Evolutionary conservation across 2,888 invertebrate genomes (phyloP).

Genomic region (Rhagonycha fulva): DNA sequence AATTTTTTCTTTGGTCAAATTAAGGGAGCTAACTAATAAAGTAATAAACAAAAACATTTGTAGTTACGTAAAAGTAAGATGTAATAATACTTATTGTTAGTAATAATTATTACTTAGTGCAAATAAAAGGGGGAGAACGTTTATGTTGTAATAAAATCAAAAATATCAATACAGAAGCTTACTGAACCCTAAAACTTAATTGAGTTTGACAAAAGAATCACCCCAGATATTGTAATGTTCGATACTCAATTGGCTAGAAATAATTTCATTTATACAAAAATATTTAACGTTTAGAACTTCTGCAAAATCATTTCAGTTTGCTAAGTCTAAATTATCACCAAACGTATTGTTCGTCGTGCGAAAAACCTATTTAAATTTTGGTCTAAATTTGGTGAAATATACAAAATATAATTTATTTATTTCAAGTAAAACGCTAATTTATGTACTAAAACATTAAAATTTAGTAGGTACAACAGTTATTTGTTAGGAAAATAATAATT

Average conservation of each 20-base stretch:
- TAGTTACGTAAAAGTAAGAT: background rate
- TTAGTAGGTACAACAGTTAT: background rate
- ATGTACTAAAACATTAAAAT: background rate
- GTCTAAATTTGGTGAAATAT: background rate
- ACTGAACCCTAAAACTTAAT: constrained; percentile 3
- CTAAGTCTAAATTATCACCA: background rate
- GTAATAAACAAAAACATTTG: background rate
- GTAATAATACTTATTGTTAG: background rate
- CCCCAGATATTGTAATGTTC: background rate
- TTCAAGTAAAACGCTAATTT: background rate
- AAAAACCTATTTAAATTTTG: background rate
- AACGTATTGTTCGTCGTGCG: background rate
- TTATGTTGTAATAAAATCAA: background rate
- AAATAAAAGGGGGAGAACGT: background rate
- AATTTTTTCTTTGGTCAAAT: background rate
- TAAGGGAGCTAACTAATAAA: background rate
- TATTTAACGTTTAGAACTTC: background rate
- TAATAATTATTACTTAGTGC: background rate
- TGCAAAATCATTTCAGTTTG: background rate
- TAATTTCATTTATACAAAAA: background rate
- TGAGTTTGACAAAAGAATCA: background rate
- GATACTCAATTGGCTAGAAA: background rate
- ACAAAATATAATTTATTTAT: background rate
- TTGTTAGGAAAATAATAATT: background rate
- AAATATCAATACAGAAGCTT: constrained; percentile 1